Conservation (phyloP, 2,797 vertebrate genomes). For the Bovichtus diacanthus region DNA sequence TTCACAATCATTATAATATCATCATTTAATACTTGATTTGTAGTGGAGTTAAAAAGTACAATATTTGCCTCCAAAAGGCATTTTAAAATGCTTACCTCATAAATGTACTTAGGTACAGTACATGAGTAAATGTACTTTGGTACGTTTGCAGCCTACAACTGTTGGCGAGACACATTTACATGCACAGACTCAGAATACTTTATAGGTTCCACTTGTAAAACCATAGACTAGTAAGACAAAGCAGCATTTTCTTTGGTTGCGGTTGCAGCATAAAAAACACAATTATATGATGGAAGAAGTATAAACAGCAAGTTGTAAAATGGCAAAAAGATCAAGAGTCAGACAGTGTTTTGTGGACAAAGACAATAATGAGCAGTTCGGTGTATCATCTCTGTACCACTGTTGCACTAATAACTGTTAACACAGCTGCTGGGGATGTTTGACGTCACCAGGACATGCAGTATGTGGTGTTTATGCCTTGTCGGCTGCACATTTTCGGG, state of each 20-base stretch:
- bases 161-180: slow-evolving; percentile 20
- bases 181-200: slow-evolving; percentile 15
- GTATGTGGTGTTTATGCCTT: slow-evolving; percentile 36
- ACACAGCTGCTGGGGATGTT: slow-evolving; percentile 29
- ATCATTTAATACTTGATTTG: not conserved
- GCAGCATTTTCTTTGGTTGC: slow-evolving; percentile 16
- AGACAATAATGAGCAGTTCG: slow-evolving; percentile 3
- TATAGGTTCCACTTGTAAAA: slow-evolving; percentile 29
- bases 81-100: no score
- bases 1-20: no score
- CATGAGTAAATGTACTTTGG: not conserved
- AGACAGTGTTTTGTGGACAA: slow-evolving; percentile 7
- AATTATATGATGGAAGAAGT: slow-evolving; percentile 8
- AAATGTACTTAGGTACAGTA: not conserved
- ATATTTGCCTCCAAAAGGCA: not conserved
- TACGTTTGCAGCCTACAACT: slow-evolving; percentile 2
- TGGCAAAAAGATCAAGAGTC: slow-evolving; percentile 10
- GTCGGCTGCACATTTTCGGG: slow-evolving; percentile 8
- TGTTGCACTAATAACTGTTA: not conserved
- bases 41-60: not conserved
- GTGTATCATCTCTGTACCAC: not conserved
- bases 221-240: slow-evolving; percentile 1
- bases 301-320: slow-evolving; percentile 20
- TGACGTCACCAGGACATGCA: slow-evolving; percentile 10
- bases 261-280: slow-evolving; percentile 20